Percentiles rank a stretch among this genome's conserved stretches.
Conservation (phyloP, 1,140 invertebrate species). For the Nephila pilipes region DNA sequence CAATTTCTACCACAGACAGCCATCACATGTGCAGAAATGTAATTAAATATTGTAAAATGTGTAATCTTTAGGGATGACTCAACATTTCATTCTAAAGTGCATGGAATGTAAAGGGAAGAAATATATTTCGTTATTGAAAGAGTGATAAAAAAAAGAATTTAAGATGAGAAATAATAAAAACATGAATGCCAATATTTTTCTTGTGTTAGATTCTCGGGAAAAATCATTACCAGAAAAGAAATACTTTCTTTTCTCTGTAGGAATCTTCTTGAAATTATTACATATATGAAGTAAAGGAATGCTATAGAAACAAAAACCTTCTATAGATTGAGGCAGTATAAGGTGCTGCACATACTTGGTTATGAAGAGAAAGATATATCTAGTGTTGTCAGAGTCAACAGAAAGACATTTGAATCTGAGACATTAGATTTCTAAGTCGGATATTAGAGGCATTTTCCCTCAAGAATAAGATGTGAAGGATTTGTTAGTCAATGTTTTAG, state of each 20-base stretch:
- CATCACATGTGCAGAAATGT: background rate
- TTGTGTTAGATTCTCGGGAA: background rate
- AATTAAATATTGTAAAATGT: background rate
- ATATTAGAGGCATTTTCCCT: background rate
- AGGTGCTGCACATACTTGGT: background rate
- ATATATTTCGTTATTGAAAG: background rate
- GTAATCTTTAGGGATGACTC: background rate
- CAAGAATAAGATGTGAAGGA: background rate
- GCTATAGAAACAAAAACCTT: background rate
- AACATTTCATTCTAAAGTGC: background rate
- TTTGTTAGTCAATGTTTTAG: background rate
- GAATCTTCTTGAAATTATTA: background rate
- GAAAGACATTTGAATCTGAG: background rate
- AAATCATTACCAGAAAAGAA: background rate
- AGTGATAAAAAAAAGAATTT: background rate
- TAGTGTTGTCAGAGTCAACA: background rate
- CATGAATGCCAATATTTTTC: background rate
- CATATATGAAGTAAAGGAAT: background rate
- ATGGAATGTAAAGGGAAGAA: background rate
- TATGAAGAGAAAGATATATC: background rate
- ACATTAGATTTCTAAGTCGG: background rate
- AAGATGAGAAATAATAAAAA: background rate
- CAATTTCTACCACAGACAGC: background rate
- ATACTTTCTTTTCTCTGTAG: background rate
- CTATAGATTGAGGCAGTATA: conserved; percentile 14